Conservation (phyloP, 2,888 invertebrate species). For the Leucozona laternaria region DNA sequence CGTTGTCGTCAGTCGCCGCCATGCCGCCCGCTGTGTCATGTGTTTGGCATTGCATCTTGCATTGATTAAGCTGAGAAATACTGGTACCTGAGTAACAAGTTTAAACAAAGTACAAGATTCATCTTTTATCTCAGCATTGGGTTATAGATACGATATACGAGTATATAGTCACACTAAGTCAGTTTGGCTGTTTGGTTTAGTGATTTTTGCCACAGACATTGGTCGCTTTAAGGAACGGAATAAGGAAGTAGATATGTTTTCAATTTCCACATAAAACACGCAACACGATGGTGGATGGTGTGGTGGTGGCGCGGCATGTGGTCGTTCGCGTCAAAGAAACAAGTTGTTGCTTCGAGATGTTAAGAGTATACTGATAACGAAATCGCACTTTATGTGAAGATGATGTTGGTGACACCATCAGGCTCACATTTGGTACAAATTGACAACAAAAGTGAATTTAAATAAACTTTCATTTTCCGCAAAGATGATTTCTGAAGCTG, state of each 20-base stretch:
- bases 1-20: not conserved
- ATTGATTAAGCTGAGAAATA: slow-evolving; percentile 32
- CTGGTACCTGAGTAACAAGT: slow-evolving; percentile 33
- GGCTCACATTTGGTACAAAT: slow-evolving; percentile 37
- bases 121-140: slow-evolving; percentile 31
- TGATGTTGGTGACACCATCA: slow-evolving; percentile 22
- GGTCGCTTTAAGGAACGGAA: slow-evolving; percentile 5
- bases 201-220: slow-evolving; percentile 3
- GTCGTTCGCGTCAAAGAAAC: not conserved
- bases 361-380: slow-evolving; percentile 17
- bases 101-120: slow-evolving; percentile 5
- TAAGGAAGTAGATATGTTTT: slow-evolving; percentile 60
- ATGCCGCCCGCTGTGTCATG: slow-evolving; percentile 23
- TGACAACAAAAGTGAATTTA: slow-evolving; percentile 38
- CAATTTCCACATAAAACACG: slow-evolving; percentile 17
- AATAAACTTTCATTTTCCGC: slow-evolving; percentile 61
- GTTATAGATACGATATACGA: no score
- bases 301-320: not conserved
- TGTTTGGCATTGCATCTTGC: slow-evolving; percentile 21
- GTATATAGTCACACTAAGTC: slow-evolving; percentile 69
- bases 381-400: slow-evolving; percentile 5
- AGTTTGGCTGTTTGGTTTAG: slow-evolving; percentile 47
- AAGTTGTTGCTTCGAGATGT: slow-evolving; percentile 22
- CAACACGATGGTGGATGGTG: not conserved
- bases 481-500: slow-evolving; percentile 52